These are phyloP conservation scores for Litoditis marina DNA, from an alignment of 2,888 invertebrate species.

Conservation along the genomic window DNA sequence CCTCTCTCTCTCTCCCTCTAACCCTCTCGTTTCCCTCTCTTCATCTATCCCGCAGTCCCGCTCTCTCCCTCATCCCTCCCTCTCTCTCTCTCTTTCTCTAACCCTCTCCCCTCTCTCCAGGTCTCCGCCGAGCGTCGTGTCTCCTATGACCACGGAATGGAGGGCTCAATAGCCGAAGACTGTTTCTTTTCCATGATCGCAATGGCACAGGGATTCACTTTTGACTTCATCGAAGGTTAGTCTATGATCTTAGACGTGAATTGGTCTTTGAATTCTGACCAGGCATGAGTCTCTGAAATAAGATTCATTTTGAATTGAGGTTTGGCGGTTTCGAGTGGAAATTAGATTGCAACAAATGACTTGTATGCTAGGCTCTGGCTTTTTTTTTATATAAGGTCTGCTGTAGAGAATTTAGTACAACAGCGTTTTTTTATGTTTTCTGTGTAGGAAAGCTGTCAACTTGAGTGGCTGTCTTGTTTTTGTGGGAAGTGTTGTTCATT, in stretches of 20 bases:
- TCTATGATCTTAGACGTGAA: too few relatives aligned
- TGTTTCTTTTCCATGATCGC: slow-evolving; percentile 96
- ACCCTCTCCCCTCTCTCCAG: slow-evolving; percentile 10
- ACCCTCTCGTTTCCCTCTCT: background rate
- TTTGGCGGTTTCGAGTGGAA: too few relatives aligned
- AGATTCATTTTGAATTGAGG: too few relatives aligned
- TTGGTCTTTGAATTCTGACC: background rate
- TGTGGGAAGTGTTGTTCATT: too few relatives aligned
- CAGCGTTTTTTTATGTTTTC: too few relatives aligned
- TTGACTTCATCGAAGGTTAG: slow-evolving; percentile 83
- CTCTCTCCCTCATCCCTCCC: too few relatives aligned
- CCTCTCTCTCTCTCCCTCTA: too few relatives aligned
- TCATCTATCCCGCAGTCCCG: too few relatives aligned
- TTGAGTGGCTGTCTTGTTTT: too few relatives aligned
- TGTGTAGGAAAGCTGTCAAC: too few relatives aligned
- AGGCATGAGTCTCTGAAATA: background rate
- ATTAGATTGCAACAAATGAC: background rate
- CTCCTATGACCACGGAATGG: slow-evolving; percentile 90
- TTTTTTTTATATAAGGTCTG: too few relatives aligned
- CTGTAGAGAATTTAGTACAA: too few relatives aligned
- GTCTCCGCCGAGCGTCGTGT: slow-evolving; percentile 80
- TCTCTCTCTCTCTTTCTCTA: background rate
- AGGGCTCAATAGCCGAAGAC: slow-evolving; percentile 96
- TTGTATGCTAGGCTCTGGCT: background rate
- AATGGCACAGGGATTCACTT: slow-evolving; percentile 81